A percentile compares a stretch with the other conserved stretches of the same genome.
Evolutionary conservation across 2,888 invertebrate species (phyloP).

Genomic region (Zygaena filipendulae): DNA sequence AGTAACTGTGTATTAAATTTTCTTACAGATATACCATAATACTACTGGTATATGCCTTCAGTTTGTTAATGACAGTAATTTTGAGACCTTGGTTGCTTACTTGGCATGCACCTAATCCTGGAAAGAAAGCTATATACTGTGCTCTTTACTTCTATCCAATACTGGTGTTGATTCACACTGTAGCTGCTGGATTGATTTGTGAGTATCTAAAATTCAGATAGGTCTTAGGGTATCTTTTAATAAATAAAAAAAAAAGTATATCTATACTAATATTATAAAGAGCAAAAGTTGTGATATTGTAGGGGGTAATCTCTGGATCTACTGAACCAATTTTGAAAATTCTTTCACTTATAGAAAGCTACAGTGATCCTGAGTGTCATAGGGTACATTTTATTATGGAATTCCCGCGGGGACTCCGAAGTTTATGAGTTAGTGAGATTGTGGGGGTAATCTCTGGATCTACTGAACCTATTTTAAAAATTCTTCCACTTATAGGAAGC

Average conservation of each 20-base stretch:
- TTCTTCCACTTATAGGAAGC: too few relatives aligned
- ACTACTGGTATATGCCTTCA: slow-evolving; percentile 88
- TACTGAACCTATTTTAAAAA: too few relatives aligned
- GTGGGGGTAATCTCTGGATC: too few relatives aligned
- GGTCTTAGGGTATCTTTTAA: slow-evolving; percentile 4
- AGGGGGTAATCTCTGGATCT: too few relatives aligned
- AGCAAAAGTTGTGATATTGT: too few relatives aligned
- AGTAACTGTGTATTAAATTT: neutral
- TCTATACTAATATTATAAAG: too few relatives aligned
- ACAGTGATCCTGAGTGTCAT: too few relatives aligned
- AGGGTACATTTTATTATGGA: too few relatives aligned
- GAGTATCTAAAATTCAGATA: slow-evolving; percentile 38
- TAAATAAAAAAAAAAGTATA: neutral
- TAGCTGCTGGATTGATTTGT: slow-evolving; percentile 93
- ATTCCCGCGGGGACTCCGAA: too few relatives aligned
- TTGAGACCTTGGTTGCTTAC: slow-evolving; percentile 80
- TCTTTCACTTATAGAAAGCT: too few relatives aligned
- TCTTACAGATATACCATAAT: slow-evolving; percentile 88
- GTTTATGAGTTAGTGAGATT: too few relatives aligned
- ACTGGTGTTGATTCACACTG: slow-evolving; percentile 85
- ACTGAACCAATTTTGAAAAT: too few relatives aligned
- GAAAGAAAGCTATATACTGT: slow-evolving; percentile 88
- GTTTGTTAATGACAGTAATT: slow-evolving; percentile 81
- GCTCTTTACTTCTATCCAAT: slow-evolving; percentile 95
- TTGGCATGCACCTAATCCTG: slow-evolving; percentile 72